These are phyloP conservation scores for Fopius arisanus DNA, from an alignment of 1,140 invertebrate genomes.

Conservation along the genomic window DNA sequence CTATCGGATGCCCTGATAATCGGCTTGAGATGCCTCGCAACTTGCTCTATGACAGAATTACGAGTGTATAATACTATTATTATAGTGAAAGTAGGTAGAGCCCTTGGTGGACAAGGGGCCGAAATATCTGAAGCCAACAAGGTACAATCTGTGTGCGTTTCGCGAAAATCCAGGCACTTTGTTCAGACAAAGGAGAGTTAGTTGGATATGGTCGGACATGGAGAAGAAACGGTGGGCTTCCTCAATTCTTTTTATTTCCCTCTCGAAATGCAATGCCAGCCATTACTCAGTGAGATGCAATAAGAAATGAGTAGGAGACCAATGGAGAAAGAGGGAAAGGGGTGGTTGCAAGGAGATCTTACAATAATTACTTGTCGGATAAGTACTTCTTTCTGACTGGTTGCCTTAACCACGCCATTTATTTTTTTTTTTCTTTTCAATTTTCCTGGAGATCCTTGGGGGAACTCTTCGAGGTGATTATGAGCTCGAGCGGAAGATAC, in stretches of 20 bases:
- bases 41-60: not conserved
- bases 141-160: constrained; percentile 10
- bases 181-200: constrained; percentile 31
- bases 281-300: not conserved
- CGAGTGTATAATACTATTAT: not conserved
- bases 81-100: not conserved
- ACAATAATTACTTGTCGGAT: constrained; percentile 33
- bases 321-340: not conserved
- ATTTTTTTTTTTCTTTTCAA: constrained; percentile 14
- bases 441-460: constrained; percentile 16
- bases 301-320: not conserved
- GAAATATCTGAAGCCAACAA: constrained; percentile 23
- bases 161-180: constrained; percentile 19
- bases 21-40: constrained; percentile 20
- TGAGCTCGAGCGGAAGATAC: constrained; percentile 2
- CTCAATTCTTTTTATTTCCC: too few species aligned
- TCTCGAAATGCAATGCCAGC: not conserved
- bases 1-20: not conserved
- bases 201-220: constrained; percentile 34
- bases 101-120: constrained; percentile 20
- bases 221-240: not conserved
- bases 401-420: constrained; percentile 17
- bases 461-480: constrained; percentile 24
- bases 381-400: constrained; percentile 27
- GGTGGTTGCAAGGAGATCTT: constrained; percentile 16